A percentile compares a stretch with the other conserved stretches of the same genome.
Conservation (phyloP, 2,113 vertebrate genomes). For the Xyliphius kryptos region DNA sequence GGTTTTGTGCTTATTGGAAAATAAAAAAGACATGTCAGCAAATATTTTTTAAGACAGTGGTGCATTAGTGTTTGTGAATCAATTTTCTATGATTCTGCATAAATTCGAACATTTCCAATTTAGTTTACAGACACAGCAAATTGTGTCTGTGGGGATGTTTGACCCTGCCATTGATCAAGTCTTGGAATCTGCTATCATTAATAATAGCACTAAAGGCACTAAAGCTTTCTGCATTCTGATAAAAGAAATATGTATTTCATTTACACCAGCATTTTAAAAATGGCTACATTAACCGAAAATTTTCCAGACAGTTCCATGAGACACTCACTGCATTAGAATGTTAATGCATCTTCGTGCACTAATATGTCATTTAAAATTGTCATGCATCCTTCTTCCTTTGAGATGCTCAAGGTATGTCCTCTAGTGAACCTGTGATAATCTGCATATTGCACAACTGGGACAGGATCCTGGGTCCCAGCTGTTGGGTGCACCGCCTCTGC, state of each 20-base stretch:
- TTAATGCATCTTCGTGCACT: not conserved
- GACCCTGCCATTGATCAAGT: too few species aligned
- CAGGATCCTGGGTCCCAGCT: conserved; percentile 23
- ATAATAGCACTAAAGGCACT: too few species aligned
- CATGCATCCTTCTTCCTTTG: not conserved
- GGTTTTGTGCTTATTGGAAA: conserved; percentile 52
- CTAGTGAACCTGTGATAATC: not conserved
- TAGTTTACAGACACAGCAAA: not conserved
- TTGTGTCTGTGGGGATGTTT: not conserved
- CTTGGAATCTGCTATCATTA: too few species aligned
- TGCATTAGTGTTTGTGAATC: too few species aligned
- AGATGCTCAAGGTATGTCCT: not conserved
- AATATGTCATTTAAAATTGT: not conserved
- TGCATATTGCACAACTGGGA: conserved; percentile 12
- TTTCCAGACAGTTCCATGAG: not conserved
- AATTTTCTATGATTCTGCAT: too few species aligned
- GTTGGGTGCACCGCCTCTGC: conserved; percentile 3
- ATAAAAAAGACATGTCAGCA: not conserved
- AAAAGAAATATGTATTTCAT: too few species aligned
- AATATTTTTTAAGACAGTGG: too few species aligned
- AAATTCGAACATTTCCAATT: too few species aligned
- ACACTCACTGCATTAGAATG: not conserved
- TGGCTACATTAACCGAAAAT: too few species aligned
- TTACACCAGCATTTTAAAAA: too few species aligned
- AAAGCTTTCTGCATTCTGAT: too few species aligned